Conservation (phyloP, 1,140 invertebrate genomes). For the Eufriesea mexicana region DNA sequence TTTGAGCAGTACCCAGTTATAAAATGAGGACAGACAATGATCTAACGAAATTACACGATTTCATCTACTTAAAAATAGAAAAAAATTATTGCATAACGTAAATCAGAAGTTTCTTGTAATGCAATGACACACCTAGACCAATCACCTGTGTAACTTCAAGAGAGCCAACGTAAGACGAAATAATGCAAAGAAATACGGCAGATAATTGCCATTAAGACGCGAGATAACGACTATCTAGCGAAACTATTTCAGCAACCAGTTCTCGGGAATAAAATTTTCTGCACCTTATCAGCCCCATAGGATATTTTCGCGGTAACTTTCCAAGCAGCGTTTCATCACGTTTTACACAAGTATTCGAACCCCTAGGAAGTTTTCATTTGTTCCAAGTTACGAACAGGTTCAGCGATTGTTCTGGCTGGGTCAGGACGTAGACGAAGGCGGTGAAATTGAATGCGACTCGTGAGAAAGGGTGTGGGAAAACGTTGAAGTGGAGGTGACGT, state of each 20-base stretch:
- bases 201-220: neutral
- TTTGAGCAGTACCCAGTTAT: too few species aligned
- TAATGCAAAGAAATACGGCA: too few species aligned
- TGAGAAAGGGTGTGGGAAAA: conserved; percentile 67
- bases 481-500: conserved; percentile 75
- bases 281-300: neutral
- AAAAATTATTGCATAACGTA: too few species aligned
- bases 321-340: conserved; percentile 4
- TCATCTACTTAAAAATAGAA: too few species aligned
- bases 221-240: too few species aligned
- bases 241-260: neutral
- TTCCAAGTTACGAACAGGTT: conserved; percentile 68
- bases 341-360: conserved; percentile 60
- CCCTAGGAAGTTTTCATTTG: conserved; percentile 65
- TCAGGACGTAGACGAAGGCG: conserved; percentile 76
- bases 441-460: conserved; percentile 78
- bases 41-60: too few species aligned
- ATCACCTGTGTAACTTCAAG: too few species aligned
- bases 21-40: too few species aligned
- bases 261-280: neutral
- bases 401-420: conserved; percentile 61
- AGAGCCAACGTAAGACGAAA: too few species aligned
- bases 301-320: conserved; percentile 26
- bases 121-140: too few species aligned
- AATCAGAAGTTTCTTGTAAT: too few species aligned